Conservation (phyloP, 2,888 invertebrate genomes). For the Epistrophella euchroma region DNA sequence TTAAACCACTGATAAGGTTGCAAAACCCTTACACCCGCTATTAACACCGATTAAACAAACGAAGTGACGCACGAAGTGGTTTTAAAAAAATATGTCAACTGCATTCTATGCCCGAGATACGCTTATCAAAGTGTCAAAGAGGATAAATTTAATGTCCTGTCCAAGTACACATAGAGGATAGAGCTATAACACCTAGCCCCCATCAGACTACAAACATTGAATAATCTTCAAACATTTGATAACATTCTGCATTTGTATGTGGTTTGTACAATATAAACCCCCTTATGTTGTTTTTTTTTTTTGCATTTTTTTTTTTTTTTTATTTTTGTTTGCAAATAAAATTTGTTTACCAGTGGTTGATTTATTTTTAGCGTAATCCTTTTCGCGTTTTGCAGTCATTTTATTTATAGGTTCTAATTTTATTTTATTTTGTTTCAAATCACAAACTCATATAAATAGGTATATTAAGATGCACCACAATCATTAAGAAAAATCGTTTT, state of each 20-base stretch:
- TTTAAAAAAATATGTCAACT: constrained; percentile 38
- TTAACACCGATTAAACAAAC: not conserved
- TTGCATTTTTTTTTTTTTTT: constrained; percentile 22
- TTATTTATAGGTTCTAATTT: constrained; percentile 76
- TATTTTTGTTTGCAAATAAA: constrained; percentile 33
- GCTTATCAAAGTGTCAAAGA: constrained; percentile 55
- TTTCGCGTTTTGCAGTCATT: constrained; percentile 84
- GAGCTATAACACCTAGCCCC: constrained; percentile 30
- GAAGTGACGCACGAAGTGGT: not conserved
- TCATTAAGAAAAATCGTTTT: constrained; percentile 32
- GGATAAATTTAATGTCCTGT: constrained; percentile 48
- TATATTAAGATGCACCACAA: constrained; percentile 47
- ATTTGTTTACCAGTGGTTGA: constrained; percentile 80
- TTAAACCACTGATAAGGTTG: constrained; percentile 63
- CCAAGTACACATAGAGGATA: not conserved
- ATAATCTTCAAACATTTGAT: constrained; percentile 64
- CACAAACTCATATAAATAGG: constrained; percentile 29
- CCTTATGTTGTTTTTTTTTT: constrained; percentile 36
- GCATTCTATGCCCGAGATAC: constrained; percentile 43
- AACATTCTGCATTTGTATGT: constrained; percentile 26
- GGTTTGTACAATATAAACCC: too few species aligned
- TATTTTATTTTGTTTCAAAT: constrained; percentile 25
- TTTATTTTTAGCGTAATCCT: constrained; percentile 82
- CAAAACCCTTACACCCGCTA: constrained; percentile 22
- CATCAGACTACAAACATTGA: constrained; percentile 50